phyloP scores from a whole-genome alignment of 2,113 vertebrate genomes.

The Uria lomvia region DNA sequence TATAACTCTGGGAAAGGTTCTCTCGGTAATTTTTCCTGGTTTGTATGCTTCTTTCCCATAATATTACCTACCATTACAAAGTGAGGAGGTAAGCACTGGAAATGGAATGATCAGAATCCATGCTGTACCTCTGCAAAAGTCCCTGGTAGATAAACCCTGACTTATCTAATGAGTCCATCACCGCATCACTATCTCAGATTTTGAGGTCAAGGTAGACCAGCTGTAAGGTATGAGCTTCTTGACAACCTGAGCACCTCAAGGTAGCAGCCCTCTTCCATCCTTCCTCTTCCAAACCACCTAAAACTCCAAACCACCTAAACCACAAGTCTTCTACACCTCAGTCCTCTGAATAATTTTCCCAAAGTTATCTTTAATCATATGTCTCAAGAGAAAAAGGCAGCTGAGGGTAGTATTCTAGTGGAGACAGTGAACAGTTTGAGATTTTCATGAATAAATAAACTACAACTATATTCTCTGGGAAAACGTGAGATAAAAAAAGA shows the following conservation, averaged over 20 bases:
- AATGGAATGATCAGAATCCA: neutral
- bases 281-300: neutral
- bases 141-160: neutral
- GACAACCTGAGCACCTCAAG: accelerated
- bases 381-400: neutral
- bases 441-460: neutral
- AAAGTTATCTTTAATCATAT: neutral
- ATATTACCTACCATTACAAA: neutral
- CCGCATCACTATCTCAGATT: neutral
- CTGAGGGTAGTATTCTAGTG: neutral
- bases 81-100: neutral
- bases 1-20: neutral
- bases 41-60: neutral
- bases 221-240: neutral
- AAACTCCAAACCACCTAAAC: neutral
- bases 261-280: neutral
- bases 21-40: neutral
- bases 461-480: neutral
- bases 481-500: neutral
- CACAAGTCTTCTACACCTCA: neutral
- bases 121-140: neutral
- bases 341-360: neutral
- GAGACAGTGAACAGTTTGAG: neutral
- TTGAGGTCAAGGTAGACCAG: neutral
- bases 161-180: neutral